A percentile compares a stretch with the other conserved stretches of the same genome.
These are phyloP conservation scores for Nasua narica DNA, from an alignment of 2,797 vertebrate species.

Conservation along the genomic window DNA sequence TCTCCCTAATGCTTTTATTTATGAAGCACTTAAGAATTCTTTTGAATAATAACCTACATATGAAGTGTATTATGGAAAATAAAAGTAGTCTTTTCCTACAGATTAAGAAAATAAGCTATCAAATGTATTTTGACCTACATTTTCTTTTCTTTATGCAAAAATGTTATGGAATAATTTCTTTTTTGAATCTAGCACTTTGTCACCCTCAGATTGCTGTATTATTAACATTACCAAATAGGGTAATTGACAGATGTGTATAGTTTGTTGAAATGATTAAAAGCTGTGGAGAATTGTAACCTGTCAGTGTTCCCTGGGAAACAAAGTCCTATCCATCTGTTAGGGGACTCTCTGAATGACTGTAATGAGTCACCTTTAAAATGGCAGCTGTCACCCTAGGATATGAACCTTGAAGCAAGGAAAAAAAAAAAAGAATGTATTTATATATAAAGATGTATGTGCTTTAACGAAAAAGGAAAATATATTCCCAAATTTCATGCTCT, in stretches of 20 bases:
- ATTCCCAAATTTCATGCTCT: slow-evolving; percentile 61
- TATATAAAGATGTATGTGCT: background rate
- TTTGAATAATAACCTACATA: slow-evolving; percentile 49
- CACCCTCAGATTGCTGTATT: slow-evolving; percentile 74
- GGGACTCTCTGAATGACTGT: slow-evolving; percentile 71
- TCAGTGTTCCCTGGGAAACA: slow-evolving; percentile 77
- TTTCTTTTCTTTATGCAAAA: slow-evolving; percentile 64
- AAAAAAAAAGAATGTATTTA: slow-evolving; percentile 6
- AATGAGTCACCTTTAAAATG: slow-evolving; percentile 82
- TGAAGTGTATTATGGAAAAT: slow-evolving; percentile 54
- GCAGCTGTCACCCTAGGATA: slow-evolving; percentile 77
- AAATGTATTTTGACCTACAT: slow-evolving; percentile 16
- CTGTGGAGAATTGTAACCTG: slow-evolving; percentile 79
- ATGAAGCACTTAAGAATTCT: slow-evolving; percentile 17
- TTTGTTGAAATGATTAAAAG: slow-evolving; percentile 83
- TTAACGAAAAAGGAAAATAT: slow-evolving; percentile 31
- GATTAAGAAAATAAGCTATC: slow-evolving; percentile 46
- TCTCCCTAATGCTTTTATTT: slow-evolving; percentile 52
- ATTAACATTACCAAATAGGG: slow-evolving; percentile 75
- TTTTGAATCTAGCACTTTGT: slow-evolving; percentile 62
- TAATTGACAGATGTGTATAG: slow-evolving; percentile 82
- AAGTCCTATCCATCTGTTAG: slow-evolving; percentile 80
- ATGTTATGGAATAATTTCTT: slow-evolving; percentile 41
- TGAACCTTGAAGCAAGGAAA: slow-evolving; percentile 68
- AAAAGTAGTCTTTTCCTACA: background rate